Base-by-base conservation (phyloP, 92 coral and sea anemone genomes). In the Umimayanthus chanpuru region DNA sequence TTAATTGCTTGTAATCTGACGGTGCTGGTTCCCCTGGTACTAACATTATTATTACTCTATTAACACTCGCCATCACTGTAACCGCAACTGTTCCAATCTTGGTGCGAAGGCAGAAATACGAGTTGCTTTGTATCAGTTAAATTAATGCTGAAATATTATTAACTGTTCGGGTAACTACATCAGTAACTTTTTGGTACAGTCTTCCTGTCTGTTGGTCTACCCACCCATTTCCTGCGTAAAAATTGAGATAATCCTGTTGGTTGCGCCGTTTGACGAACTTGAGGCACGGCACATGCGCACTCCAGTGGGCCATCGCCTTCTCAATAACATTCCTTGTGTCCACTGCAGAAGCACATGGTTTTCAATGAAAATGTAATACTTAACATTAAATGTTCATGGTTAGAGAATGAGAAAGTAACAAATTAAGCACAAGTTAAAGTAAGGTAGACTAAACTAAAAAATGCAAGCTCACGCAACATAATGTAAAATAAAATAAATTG, bases 291-390 rank as follows among this genome's bases (percentile, higher is more conserved):
- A 82, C 86, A 28, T 82, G 86, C 43, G 77, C 9, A 47, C 77
- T 68, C 86, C 86, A 83, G 78, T 83, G 87, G 49, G 73, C 76
- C 77, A 83, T 83, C 61, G 87, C 87, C 30, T 70, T 47, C 58
- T 5, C 18, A 66, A 83, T 83, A n/a, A 83, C 77, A 2, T 43
- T 11, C 14, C 77, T 67, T 70, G 78, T 76, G 28, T 83, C 66
- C n/a, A 30, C 87, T 83, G 43, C 26, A 43, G 67, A 68, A 55
- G 39, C 29, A n/a, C 68, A 21, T 23, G 26, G 67, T 23, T 5
- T 16, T 21, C 0, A 23, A 32, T 32, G 14, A 23, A 61, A 20
- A 47, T 9, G 50, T 47, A 47, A 47, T 4, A 4, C 58, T 1
- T 53, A 15, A 14, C 58, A 53, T 11, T 2, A 53, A 12, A 53